Percentiles rank a stretch among this genome's conserved stretches.
Evolutionary conservation across 2,797 vertebrate genomes (phyloP).

Genomic region (Myotis pilosus): DNA sequence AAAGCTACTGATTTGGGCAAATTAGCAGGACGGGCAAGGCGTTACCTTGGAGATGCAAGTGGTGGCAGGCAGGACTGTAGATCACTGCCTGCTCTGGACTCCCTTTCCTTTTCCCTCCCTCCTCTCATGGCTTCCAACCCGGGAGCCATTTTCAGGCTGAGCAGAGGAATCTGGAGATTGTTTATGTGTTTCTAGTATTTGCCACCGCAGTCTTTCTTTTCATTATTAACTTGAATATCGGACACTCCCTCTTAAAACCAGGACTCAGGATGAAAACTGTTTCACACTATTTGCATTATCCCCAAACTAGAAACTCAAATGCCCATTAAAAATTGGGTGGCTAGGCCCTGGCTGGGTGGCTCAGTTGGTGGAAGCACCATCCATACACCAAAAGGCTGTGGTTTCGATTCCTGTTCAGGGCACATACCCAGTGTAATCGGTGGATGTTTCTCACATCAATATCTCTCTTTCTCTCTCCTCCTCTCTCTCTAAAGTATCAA

Average conservation of each 20-base stretch:
- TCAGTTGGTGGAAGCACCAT: neutral
- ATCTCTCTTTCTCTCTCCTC: neutral
- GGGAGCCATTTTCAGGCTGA: neutral
- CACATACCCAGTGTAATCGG: neutral
- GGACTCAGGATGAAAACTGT: neutral
- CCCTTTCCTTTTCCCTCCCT: neutral
- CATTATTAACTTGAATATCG: neutral
- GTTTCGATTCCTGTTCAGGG: neutral
- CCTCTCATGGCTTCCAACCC: neutral
- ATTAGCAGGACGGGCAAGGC: no score
- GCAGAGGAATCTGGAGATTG: conserved; percentile 18
- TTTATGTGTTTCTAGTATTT: neutral
- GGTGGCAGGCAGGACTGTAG: neutral
- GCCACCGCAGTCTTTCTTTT: neutral
- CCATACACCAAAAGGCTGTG: neutral
- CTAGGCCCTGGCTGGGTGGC: neutral
- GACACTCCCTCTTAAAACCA: neutral
- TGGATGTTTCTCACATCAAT: neutral
- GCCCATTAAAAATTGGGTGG: neutral
- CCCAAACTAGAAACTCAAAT: neutral
- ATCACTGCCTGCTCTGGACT: neutral
- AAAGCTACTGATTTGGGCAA: conserved; percentile 3
- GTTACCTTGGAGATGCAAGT: neutral
- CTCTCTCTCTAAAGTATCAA: neutral
- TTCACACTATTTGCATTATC: neutral